Evolutionary conservation across 53 echinoderm and acorn worm genomes (phyloP).

Genomic region (Holothuria scabra): DNA sequence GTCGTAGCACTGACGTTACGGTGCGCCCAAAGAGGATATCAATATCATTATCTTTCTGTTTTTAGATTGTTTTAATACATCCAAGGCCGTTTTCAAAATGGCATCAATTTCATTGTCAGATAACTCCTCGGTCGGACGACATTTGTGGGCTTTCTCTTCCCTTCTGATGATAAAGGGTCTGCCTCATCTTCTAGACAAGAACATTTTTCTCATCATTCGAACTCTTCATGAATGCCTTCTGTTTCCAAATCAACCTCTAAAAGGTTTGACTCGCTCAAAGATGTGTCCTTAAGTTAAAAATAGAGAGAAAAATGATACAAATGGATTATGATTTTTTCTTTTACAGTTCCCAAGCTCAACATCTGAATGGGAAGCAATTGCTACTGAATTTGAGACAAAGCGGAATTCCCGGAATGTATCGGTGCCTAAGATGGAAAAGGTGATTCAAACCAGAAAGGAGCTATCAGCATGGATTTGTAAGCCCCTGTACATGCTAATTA

Average conservation of each 20-base stretch:
- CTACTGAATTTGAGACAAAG: background rate
- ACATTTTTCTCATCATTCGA: too few relatives aligned
- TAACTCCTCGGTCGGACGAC: background rate
- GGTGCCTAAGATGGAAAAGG: background rate
- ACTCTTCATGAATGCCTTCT: too few relatives aligned
- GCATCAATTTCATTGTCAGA: background rate
- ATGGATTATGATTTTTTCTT: background rate
- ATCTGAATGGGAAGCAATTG: background rate
- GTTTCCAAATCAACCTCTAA: too few relatives aligned
- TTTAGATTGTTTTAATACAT: background rate
- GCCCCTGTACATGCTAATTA: slow-evolving; percentile 10
- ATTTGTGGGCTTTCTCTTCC: too few relatives aligned
- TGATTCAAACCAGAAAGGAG: background rate
- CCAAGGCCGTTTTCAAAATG: background rate
- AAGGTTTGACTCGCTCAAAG: too few relatives aligned
- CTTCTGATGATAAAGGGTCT: background rate
- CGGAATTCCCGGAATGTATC: slow-evolving; percentile 11
- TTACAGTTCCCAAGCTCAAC: background rate
- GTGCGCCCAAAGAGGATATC: background rate
- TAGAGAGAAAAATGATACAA: background rate
- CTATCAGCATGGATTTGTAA: background rate
- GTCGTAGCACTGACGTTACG: background rate
- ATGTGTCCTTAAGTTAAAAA: background rate
- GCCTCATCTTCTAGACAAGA: background rate
- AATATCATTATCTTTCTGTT: background rate